These are phyloP conservation scores for Gisinianus flammeolus DNA, from an alignment of 2,888 invertebrate genomes.

Conservation along the genomic window DNA sequence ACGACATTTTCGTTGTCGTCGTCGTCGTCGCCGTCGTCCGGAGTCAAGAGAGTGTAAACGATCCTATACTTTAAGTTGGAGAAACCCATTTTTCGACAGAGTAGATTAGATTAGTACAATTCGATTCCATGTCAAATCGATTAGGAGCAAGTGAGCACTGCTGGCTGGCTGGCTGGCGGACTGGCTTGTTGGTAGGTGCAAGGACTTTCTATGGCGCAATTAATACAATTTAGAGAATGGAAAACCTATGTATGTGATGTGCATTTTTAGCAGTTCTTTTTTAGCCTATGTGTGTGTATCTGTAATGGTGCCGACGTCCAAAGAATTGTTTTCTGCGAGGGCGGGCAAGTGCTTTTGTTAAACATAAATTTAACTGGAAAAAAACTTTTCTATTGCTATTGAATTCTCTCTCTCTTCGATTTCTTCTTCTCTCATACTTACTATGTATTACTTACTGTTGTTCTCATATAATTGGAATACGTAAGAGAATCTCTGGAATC, in stretches of 20 bases:
- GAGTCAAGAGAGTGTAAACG: too few relatives aligned
- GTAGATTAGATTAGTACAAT: slow-evolving; percentile 40
- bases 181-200: slow-evolving; percentile 13
- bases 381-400: not conserved
- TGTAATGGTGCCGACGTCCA: not conserved
- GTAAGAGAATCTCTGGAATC: not conserved
- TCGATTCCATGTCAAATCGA: slow-evolving; percentile 42
- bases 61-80: not conserved
- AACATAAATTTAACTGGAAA: slow-evolving; percentile 9
- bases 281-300: not conserved
- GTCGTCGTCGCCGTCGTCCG: too few relatives aligned
- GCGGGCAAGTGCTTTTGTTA: not conserved
- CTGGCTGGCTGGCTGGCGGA: not conserved
- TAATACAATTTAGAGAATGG: slow-evolving; percentile 33
- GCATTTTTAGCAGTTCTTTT: slow-evolving; percentile 17
- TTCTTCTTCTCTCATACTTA: not conserved
- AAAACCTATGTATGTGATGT: slow-evolving; percentile 28
- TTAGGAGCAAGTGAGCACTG: slow-evolving; percentile 26
- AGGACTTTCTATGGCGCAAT: slow-evolving; percentile 23
- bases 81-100: slow-evolving; percentile 27
- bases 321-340: not conserved
- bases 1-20: too few relatives aligned
- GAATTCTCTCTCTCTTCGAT: not conserved
- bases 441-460: not conserved
- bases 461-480: not conserved